Conservation (phyloP, 2,797 vertebrate genomes). For the Pantherophis alleghaniensis region DNA sequence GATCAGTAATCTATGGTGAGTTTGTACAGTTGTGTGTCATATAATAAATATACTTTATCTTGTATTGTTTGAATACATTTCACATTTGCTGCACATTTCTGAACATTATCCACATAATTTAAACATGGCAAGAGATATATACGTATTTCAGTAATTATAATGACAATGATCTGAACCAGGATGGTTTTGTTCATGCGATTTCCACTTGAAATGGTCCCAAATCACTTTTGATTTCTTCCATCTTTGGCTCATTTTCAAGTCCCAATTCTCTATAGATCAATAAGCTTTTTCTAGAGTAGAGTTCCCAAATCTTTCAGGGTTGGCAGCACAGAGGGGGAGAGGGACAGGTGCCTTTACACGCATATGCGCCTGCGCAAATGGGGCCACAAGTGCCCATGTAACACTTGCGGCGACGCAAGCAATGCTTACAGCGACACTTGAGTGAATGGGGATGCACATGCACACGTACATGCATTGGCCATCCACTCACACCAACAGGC, state of each 20-base stretch:
- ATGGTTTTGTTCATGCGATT: background rate
- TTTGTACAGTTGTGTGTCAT: background rate
- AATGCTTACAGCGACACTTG: fast-evolving
- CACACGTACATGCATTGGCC: background rate
- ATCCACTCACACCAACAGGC: background rate
- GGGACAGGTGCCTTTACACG: background rate
- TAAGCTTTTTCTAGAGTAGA: background rate
- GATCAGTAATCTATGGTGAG: background rate
- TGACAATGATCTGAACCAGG: background rate
- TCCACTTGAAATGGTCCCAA: slow-evolving; percentile 1
- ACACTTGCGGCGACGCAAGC: fast-evolving
- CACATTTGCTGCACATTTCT: background rate
- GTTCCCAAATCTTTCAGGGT: background rate
- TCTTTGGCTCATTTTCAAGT: background rate
- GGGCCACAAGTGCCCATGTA: no score
- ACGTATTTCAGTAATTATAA: background rate
- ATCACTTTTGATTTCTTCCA: background rate
- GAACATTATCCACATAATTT: background rate
- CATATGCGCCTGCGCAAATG: fast-evolving
- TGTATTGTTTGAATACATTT: background rate
- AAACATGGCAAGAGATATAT: background rate
- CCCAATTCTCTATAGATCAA: background rate
- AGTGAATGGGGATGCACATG: background rate
- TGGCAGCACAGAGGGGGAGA: background rate
- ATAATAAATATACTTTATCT: background rate